Conservation (phyloP, 1,140 invertebrate species). For the Eulimnadia texana region DNA sequence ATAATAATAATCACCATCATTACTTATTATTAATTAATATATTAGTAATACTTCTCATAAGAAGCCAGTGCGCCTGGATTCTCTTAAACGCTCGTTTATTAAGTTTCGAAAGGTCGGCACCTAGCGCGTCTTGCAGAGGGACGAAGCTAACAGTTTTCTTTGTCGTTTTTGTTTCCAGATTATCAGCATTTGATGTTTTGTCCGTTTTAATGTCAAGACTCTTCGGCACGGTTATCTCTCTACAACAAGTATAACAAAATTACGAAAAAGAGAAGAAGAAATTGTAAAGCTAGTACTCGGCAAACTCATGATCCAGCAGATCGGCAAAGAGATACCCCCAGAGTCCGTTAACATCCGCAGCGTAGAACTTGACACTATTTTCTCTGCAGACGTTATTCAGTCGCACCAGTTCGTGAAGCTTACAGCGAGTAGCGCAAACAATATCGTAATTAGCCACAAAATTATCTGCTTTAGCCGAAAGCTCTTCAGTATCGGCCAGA, state of each 20-base stretch:
- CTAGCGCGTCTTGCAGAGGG: constrained; percentile 49
- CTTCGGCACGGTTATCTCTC: background rate
- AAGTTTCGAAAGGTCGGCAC: constrained; percentile 41
- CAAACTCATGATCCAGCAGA: constrained; percentile 69
- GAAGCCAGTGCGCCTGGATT: constrained; percentile 30
- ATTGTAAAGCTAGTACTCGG: constrained; percentile 46
- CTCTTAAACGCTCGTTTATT: constrained; percentile 31
- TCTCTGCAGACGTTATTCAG: constrained; percentile 67
- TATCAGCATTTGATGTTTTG: constrained; percentile 21
- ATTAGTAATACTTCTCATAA: constrained; percentile 22
- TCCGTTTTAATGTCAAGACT: constrained; percentile 2
- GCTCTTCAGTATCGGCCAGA: constrained; percentile 44
- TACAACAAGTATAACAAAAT: background rate
- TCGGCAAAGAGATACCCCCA: constrained; percentile 86
- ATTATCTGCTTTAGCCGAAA: constrained; percentile 39
- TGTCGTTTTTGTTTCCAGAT: constrained; percentile 20
- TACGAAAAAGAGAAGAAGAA: background rate
- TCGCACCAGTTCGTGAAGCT: constrained; percentile 48
- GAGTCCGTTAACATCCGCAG: constrained; percentile 82
- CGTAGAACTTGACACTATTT: constrained; percentile 67
- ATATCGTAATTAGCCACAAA: constrained; percentile 73
- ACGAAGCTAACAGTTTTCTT: constrained; percentile 38
- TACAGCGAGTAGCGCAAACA: constrained; percentile 62
- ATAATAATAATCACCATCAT: background rate
- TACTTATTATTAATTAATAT: background rate